Conservation (phyloP, 2,797 vertebrate genomes). For the Coendou prehensilis region DNA sequence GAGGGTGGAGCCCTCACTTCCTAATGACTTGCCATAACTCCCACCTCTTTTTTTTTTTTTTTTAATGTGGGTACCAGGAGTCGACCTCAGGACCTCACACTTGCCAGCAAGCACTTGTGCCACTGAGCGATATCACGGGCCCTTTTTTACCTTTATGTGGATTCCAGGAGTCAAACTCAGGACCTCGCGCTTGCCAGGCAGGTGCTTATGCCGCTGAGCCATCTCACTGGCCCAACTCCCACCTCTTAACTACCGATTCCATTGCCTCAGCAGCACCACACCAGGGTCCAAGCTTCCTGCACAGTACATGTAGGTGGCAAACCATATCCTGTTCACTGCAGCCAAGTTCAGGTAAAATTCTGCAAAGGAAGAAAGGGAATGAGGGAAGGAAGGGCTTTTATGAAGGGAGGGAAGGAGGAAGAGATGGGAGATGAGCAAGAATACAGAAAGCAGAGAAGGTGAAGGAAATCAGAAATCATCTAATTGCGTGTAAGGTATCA, state of each 20-base stretch:
- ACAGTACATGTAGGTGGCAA: too few relatives aligned
- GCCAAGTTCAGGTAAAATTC: background rate
- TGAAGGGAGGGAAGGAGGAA: too few relatives aligned
- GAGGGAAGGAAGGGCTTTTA: background rate
- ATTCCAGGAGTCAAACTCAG: too few relatives aligned
- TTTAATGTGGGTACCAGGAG: too few relatives aligned
- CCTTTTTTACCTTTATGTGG: too few relatives aligned
- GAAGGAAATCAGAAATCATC: background rate
- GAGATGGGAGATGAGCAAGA: background rate
- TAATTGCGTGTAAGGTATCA: too few relatives aligned
- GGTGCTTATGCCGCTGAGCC: too few relatives aligned
- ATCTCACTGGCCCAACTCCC: too few relatives aligned
- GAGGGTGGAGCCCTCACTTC: background rate
- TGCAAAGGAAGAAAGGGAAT: background rate
- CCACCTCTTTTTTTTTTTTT: background rate
- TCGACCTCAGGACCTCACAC: too few relatives aligned
- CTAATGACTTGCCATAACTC: background rate
- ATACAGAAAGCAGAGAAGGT: rapidly evolving
- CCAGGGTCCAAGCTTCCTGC: background rate
- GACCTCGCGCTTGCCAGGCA: too few relatives aligned
- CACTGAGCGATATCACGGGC: too few relatives aligned
- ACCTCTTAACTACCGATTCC: background rate
- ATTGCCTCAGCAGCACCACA: background rate
- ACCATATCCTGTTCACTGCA: background rate
- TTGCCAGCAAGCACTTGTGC: too few relatives aligned